A percentile compares a stretch with the other conserved stretches of the same genome.
Evolutionary conservation across 2,888 invertebrate species (phyloP).

Genomic region (Cistogaster globosa): DNA sequence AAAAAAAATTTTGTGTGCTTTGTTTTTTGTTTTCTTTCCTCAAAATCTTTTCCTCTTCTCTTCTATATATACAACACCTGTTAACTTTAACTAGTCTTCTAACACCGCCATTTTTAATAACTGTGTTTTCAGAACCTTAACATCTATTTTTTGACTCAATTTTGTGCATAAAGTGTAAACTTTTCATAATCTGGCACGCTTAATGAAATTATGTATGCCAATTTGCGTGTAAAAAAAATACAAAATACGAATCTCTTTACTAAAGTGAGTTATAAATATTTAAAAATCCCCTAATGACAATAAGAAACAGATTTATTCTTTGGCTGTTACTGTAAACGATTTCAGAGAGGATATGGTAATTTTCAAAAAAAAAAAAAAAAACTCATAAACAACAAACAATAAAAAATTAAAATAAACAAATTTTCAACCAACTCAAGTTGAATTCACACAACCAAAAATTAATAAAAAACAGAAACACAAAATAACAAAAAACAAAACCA

Average conservation of each 20-base stretch:
- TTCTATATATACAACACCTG: no score
- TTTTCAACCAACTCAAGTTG: conserved; percentile 45
- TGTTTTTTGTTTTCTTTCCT: no score
- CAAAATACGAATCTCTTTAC: not conserved
- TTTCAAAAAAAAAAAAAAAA: conserved; percentile 75
- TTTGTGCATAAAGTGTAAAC: not conserved
- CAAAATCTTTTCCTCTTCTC: no score
- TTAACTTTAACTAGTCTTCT: no score
- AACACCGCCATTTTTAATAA: no score
- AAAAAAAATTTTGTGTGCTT: no score
- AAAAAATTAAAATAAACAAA: conserved; percentile 67
- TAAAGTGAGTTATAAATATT: conserved; percentile 50
- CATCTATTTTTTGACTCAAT: no score
- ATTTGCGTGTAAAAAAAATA: not conserved
- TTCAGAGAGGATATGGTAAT: conserved; percentile 70
- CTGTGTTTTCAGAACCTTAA: no score
- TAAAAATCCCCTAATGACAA: conserved; percentile 42
- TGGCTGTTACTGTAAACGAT: conserved; percentile 22
- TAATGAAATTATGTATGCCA: conserved; percentile 5
- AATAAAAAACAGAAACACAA: conserved; percentile 74
- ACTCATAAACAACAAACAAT: conserved; percentile 36
- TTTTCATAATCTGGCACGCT: not conserved
- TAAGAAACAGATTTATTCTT: conserved; percentile 36
- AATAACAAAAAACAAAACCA: conserved; percentile 73
- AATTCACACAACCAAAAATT: conserved; percentile 72